Conservation (phyloP, 2,888 invertebrate species). For the Acrobasis consociella region DNA sequence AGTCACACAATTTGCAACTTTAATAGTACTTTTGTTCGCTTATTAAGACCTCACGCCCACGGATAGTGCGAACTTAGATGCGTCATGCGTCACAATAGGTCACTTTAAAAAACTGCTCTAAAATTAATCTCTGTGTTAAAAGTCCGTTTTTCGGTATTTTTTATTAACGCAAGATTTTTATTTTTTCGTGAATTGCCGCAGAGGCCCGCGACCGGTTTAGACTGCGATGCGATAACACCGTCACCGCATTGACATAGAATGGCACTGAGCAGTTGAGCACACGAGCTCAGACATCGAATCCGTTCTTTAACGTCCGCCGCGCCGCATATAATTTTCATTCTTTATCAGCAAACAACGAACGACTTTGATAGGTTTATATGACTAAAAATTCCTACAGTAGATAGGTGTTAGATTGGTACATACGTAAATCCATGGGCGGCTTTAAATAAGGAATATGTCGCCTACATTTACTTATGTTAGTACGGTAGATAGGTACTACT, state of each 20-base stretch:
- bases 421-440: no score
- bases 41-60: constrained; percentile 26
- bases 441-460: no score
- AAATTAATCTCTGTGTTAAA: background rate
- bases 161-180: background rate
- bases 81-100: constrained; percentile 1
- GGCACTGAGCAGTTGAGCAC: background rate
- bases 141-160: background rate
- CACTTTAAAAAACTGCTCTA: background rate
- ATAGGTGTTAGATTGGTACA: no score
- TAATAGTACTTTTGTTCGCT: constrained; percentile 30
- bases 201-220: constrained; percentile 3
- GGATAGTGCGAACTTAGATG: constrained; percentile 6
- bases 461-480: no score
- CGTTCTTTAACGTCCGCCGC: background rate
- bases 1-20: constrained; percentile 27
- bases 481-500: no score
- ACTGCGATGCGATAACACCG: constrained; percentile 5
- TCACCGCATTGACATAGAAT: background rate
- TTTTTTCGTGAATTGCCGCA: background rate
- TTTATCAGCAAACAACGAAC: constrained; percentile 2
- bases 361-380: background rate
- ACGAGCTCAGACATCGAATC: background rate
- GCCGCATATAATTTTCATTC: background rate
- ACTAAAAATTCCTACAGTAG: no score